Evolutionary conservation across 2,888 invertebrate species (phyloP), one percentile per base, ranked within the genome.

Genomic region (Operophtera brumata): DNA sequence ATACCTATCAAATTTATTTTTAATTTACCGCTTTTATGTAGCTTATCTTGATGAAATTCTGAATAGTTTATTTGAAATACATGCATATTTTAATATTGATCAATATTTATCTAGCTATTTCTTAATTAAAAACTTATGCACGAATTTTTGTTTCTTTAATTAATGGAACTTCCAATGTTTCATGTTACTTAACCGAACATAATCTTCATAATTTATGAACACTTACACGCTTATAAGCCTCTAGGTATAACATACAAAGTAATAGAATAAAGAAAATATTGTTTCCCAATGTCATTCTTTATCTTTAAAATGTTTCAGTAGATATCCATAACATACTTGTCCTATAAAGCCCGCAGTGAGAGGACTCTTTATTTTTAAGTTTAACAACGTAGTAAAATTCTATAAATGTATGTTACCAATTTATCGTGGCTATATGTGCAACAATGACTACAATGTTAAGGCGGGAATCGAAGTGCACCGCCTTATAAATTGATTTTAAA

Each of bases 371-470:
- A 47, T 47, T 64, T 59, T 73, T 64, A 63, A 65, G 52, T 71
- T 80, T 80, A 73, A 80, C 64, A 69, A 64, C 71, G 69, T 70
- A 72, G 74, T 81, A 76, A 81, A 76, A 69, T 75, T 66, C 69
- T 73, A 73, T 77, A 73, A 76, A 73, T 70, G 76, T 69, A 65
- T 78, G 64, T 71, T 66, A 70, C 67, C 70, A 77, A 79, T 78
- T 79, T 79, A 78, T 71, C 66, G 71, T 73, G 62, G 70, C 67
- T 69, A 75, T 78, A 72, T 73, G 58, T 68, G 70, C 72, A 71
- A 77, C 69, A 69, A 69, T 65, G 66, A 28, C 67, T 66, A 69
- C 68, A 71, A 66, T 60, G 62, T 67, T 58, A 41, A 37, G 36
- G 47, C 49, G 47, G 49, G 45, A 58, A 54, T 54, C 56, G 50